phyloP scores from a whole-genome alignment of 2,113 vertebrate species.

The Malurus melanocephalus region DNA sequence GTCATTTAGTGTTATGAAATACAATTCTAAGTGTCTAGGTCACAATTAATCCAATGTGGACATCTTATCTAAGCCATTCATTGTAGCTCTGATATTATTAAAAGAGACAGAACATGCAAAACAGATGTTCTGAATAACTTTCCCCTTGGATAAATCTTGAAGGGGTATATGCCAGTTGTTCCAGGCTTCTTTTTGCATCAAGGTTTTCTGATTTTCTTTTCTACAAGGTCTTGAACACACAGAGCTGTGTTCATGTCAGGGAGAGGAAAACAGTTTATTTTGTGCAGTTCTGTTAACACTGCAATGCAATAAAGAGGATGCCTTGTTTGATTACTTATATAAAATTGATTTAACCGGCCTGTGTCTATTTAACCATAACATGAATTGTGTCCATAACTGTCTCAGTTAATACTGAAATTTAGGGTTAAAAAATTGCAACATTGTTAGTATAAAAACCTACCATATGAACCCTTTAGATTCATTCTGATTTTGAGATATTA shows the following conservation, averaged over 20 bases:
- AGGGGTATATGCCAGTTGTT: background rate
- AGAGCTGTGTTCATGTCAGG: background rate
- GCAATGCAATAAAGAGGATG: background rate
- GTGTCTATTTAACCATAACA: background rate
- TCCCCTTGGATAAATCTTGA: background rate
- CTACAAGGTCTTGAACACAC: background rate
- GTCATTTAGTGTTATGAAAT: background rate
- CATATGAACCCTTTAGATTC: background rate
- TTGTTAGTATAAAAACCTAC: background rate
- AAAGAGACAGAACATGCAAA: background rate
- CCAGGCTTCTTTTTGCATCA: background rate
- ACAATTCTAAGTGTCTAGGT: background rate
- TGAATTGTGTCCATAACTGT: background rate
- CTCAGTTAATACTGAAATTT: background rate
- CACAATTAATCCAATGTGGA: background rate
- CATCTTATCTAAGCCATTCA: background rate
- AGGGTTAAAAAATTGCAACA: background rate
- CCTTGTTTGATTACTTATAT: background rate
- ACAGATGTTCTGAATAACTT: background rate
- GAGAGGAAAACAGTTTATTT: background rate
- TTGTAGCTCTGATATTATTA: background rate
- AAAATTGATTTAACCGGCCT: background rate
- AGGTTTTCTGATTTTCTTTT: background rate
- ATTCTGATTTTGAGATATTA: background rate
- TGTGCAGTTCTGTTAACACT: background rate